phyloP scores from a whole-genome alignment of 2,113 vertebrate genomes.

The Entelurus aequoreus region DNA sequence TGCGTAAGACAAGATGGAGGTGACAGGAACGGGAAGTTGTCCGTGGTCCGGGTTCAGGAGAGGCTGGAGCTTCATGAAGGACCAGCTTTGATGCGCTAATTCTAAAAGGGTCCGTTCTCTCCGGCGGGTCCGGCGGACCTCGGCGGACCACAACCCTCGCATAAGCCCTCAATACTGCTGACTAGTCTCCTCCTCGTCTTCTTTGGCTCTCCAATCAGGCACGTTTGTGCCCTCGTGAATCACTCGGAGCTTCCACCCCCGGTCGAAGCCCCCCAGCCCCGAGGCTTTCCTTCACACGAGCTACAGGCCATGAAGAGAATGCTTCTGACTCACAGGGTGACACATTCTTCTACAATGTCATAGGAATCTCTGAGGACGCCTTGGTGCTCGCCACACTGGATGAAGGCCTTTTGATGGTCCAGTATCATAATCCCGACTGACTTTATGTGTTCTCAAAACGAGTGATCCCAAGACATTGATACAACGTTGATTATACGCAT shows the following conservation, averaged over 20 bases:
- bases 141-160: constrained; percentile 46
- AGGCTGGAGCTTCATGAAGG: constrained; percentile 1
- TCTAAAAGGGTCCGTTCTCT: constrained; percentile 24
- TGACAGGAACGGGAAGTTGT: constrained; percentile 5
- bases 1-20: constrained; percentile 29
- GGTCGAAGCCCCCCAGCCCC: constrained; percentile 30
- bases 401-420: too few species aligned
- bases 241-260: constrained; percentile 26
- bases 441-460: too few species aligned
- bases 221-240: constrained; percentile 17
- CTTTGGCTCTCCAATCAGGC: not conserved
- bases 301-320: constrained; percentile 47
- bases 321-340: constrained; percentile 60
- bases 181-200: constrained; percentile 12
- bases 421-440: too few species aligned
- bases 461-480: too few species aligned
- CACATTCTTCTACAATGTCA: constrained; percentile 60
- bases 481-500: too few species aligned
- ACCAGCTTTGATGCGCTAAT: too few species aligned
- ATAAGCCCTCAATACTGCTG: not conserved
- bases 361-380: constrained; percentile 57
- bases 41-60: constrained; percentile 8
- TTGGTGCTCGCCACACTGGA: too few species aligned
- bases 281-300: constrained; percentile 41
- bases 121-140: constrained; percentile 61